These are phyloP conservation scores for Cephus pulcher DNA, from an alignment of 2,888 invertebrate species.

Conservation along the genomic window DNA sequence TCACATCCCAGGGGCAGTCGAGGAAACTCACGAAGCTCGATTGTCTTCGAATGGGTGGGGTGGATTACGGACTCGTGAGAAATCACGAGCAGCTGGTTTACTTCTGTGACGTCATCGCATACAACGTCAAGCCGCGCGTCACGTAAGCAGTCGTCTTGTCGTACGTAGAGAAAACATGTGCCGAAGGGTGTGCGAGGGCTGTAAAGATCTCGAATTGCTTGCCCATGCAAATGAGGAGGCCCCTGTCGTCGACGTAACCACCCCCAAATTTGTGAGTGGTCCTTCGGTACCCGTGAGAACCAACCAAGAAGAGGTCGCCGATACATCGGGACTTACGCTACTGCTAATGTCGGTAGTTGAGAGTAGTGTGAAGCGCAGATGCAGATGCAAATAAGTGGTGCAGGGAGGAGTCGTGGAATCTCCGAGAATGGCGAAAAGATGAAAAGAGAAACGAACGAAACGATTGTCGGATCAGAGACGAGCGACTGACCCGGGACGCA, in stretches of 20 bases:
- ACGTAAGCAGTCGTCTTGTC: too few species aligned
- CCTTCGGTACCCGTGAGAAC: too few species aligned
- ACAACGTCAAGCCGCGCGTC: too few species aligned
- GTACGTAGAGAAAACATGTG: not conserved
- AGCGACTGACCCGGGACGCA: not conserved
- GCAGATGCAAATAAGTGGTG: conserved; percentile 31
- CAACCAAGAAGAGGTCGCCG: too few species aligned
- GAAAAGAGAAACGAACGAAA: too few species aligned
- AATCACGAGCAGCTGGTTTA: conserved; percentile 60
- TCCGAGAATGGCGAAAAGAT: too few species aligned
- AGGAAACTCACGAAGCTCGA: conserved; percentile 20
- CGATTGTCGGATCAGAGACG: too few species aligned
- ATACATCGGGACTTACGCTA: too few species aligned
- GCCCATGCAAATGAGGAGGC: not conserved
- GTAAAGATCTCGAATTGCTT: not conserved
- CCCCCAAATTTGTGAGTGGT: too few species aligned
- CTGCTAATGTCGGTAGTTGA: too few species aligned
- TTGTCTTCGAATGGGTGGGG: conserved; percentile 63
- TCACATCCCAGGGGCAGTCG: conserved; percentile 16
- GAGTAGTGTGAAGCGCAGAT: not conserved
- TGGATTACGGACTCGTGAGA: conserved; percentile 65
- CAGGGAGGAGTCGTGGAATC: too few species aligned
- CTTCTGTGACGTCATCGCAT: conserved; percentile 22
- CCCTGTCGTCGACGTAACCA: too few species aligned
- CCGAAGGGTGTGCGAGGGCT: not conserved